Percentiles rank a stretch among this genome's conserved stretches.
Evolutionary conservation across 1,140 invertebrate genomes (phyloP).

Genomic region (Camponotus floridanus): DNA sequence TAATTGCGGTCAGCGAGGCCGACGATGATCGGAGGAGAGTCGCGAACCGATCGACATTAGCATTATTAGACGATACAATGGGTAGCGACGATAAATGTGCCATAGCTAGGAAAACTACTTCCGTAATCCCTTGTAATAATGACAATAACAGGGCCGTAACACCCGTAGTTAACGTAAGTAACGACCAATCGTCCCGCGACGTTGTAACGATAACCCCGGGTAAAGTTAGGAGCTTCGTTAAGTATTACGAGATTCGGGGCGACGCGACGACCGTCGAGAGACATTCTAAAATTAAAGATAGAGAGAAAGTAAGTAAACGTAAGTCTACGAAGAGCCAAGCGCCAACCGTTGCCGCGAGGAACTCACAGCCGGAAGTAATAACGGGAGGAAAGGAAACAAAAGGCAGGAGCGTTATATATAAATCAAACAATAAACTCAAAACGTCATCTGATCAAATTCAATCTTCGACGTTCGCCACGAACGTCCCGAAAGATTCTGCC

Average conservation of each 20-base stretch:
- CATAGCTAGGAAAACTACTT: constrained; percentile 79
- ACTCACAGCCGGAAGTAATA: constrained; percentile 44
- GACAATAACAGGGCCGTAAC: constrained; percentile 83
- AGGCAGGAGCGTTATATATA: not conserved
- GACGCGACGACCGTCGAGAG: constrained; percentile 70
- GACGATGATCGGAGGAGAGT: not conserved
- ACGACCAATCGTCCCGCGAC: constrained; percentile 79
- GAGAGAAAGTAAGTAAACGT: constrained; percentile 45
- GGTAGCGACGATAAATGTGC: constrained; percentile 80
- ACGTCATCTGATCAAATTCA: not conserved
- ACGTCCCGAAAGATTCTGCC: not conserved
- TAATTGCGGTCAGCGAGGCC: constrained; percentile 16
- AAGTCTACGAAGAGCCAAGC: constrained; percentile 17
- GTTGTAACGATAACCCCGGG: constrained; percentile 81
- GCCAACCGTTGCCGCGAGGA: constrained; percentile 34
- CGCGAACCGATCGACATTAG: constrained; percentile 49
- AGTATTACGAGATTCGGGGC: constrained; percentile 82
- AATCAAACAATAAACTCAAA: constrained; percentile 4
- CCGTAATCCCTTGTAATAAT: constrained; percentile 78
- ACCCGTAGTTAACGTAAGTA: constrained; percentile 82
- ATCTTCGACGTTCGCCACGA: constrained; percentile 24
- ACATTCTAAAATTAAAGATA: constrained; percentile 77
- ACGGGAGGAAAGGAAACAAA: not conserved
- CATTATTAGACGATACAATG: constrained; percentile 25
- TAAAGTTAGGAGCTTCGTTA: constrained; percentile 84